Conservation (phyloP, 2,797 vertebrate species). For the Gallinago solitaria region DNA sequence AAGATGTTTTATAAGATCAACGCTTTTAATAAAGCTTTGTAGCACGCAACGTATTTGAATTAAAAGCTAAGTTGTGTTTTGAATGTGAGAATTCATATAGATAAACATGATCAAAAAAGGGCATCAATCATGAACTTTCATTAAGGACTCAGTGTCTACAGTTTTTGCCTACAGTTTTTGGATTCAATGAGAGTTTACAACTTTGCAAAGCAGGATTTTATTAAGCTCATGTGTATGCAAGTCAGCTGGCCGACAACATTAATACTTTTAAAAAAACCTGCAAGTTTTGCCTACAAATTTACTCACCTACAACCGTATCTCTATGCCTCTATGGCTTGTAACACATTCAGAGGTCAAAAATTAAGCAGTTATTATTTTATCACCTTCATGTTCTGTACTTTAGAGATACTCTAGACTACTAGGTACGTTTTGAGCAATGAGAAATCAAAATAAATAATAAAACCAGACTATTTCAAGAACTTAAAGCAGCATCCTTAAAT, state of each 20-base stretch:
- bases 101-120: not conserved
- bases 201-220: not conserved
- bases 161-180: not conserved
- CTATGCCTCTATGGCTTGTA: not conserved
- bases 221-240: not conserved
- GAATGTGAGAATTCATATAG: not conserved
- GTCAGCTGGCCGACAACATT: not conserved
- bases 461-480: not conserved
- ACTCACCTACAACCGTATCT: not conserved
- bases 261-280: not conserved
- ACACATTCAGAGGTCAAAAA: not conserved
- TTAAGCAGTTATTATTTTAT: not conserved
- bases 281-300: not conserved
- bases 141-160: not conserved
- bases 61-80: not conserved
- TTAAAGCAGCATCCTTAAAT: not conserved
- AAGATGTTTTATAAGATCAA: not conserved
- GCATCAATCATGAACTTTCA: not conserved
- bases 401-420: not conserved
- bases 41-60: not conserved
- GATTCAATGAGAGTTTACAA: not conserved
- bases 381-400: not conserved
- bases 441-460: not conserved
- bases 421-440: not conserved
- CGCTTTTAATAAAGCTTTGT: not conserved